phyloP scores from a whole-genome alignment of 2,797 vertebrate species.

The Heliangelus exortis region DNA sequence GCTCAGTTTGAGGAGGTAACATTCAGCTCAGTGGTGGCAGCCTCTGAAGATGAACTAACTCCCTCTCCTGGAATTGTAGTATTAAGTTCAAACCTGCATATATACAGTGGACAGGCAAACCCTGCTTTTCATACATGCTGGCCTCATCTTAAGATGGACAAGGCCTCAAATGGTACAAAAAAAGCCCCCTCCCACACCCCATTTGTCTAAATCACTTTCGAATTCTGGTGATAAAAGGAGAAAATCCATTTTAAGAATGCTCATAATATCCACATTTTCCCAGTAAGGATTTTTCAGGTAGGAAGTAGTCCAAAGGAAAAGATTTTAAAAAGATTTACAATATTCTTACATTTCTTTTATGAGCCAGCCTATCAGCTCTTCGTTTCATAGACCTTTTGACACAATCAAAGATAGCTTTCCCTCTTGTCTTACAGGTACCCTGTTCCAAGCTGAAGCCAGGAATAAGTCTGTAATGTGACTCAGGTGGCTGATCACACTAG shows the following conservation, averaged over 20 bases:
- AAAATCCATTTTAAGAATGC: conserved; percentile 59
- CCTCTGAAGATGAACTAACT: conserved; percentile 38
- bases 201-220: conserved; percentile 56
- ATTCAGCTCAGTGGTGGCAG: conserved; percentile 33
- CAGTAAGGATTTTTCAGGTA: conserved; percentile 47
- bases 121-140: neutral
- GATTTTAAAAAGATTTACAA: conserved; percentile 51
- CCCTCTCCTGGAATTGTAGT: neutral
- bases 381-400: conserved; percentile 57
- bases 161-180: conserved; percentile 40
- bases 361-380: conserved; percentile 16
- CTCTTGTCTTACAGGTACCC: conserved; percentile 52
- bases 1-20: conserved; percentile 42
- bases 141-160: conserved; percentile 52
- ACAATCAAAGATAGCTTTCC: conserved; percentile 56
- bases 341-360: conserved; percentile 43
- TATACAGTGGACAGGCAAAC: conserved; percentile 49
- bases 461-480: conserved; percentile 56
- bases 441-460: conserved; percentile 15
- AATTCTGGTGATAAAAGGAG: conserved; percentile 30
- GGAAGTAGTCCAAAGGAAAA: conserved; percentile 49
- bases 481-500: conserved; percentile 47
- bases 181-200: conserved; percentile 3
- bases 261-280: conserved; percentile 42
- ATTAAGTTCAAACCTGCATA: conserved; percentile 59